These are phyloP conservation scores for Oryzias sinensis DNA, from an alignment of 2,797 vertebrate genomes.

Conservation along the genomic window DNA sequence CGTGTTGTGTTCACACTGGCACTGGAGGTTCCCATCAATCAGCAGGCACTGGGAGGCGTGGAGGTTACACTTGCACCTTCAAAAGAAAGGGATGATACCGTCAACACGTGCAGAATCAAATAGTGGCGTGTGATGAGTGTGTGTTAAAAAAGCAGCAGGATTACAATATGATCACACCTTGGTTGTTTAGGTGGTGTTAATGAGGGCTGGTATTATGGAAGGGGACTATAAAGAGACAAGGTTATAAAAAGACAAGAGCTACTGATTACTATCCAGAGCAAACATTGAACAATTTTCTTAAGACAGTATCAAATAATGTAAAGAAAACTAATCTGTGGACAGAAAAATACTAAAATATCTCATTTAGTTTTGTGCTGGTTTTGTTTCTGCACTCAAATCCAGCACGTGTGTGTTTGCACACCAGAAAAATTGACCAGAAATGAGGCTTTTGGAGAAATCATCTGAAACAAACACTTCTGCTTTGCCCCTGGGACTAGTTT, in stretches of 20 bases:
- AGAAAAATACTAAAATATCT: neutral
- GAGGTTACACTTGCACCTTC: slow-evolving; percentile 97
- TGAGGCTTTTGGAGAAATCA: neutral
- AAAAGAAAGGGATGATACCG: slow-evolving; percentile 18
- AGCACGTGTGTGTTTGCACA: neutral
- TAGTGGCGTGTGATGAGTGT: neutral
- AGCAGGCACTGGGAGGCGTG: slow-evolving; percentile 91
- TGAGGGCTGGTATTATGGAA: neutral
- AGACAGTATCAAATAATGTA: neutral
- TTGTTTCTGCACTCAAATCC: neutral
- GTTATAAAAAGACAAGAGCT: neutral
- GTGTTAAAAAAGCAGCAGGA: slow-evolving; percentile 1
- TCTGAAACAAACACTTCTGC: slow-evolving; percentile 1
- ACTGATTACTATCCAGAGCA: neutral
- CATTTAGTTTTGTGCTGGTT: too few relatives aligned
- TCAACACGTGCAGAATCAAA: slow-evolving; percentile 11
- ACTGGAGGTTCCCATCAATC: slow-evolving; percentile 91
- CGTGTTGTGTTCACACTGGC: slow-evolving; percentile 98
- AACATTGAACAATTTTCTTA: neutral
- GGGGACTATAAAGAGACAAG: neutral
- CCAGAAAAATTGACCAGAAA: neutral
- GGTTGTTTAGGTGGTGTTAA: slow-evolving; percentile 7
- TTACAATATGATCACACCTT: slow-evolving; percentile 19
- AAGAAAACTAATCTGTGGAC: neutral
- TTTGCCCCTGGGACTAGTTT: slow-evolving; percentile 4